Evolutionary conservation across 2,113 vertebrate genomes (phyloP), one percentile per base, ranked within the genome.

Genomic region (Blennius ocellaris): DNA sequence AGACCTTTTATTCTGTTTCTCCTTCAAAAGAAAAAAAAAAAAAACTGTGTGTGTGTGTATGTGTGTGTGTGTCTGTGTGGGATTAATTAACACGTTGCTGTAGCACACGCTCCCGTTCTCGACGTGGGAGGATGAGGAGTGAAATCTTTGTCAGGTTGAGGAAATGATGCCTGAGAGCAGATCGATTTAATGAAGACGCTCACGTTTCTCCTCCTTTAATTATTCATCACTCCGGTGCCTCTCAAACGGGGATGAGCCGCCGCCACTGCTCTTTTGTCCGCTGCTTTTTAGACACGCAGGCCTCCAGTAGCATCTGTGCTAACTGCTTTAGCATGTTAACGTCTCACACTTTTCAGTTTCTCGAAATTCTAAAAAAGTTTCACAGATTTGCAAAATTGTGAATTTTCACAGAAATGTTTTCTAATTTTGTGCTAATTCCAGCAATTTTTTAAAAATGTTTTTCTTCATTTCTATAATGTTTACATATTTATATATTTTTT

Each of bases 21-120:
- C 80, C 72, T 77, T 69, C 57, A 61, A 21, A 47, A 62, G 54
- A 60, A 92, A 89, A 82, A 91, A 93, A 90, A 90, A 15, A 41
- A 11, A 14, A 47, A 60, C 44, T 11, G 71, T 45, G 77, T 60
- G 36, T 89, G 85, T 61, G 77, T 55, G 60, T 67, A 66, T 73
- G 62, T 48, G 60, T 40, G 45, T 5, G 69, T 89, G 87, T 60
- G 54, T 64, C 1, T 66, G 30, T 55, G 69, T 77, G 81, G 39
- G 93, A 94, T 95, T 96, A 95, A 97, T 97, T 97, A 96, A 95
- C 96, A 96, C 96, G 93, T 96, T 95, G 79, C 76, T 86, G 85
- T 89, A 95, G 92, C 90, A 94, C 88, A 94, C 93, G 94, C 91
- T 92, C 92, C 92, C 89, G 88, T 91, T 94, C 92, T 76, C 91